These are phyloP conservation scores for Ctenopoma kingsleyae DNA, from an alignment of 2,797 vertebrate genomes.

Conservation along the genomic window DNA sequence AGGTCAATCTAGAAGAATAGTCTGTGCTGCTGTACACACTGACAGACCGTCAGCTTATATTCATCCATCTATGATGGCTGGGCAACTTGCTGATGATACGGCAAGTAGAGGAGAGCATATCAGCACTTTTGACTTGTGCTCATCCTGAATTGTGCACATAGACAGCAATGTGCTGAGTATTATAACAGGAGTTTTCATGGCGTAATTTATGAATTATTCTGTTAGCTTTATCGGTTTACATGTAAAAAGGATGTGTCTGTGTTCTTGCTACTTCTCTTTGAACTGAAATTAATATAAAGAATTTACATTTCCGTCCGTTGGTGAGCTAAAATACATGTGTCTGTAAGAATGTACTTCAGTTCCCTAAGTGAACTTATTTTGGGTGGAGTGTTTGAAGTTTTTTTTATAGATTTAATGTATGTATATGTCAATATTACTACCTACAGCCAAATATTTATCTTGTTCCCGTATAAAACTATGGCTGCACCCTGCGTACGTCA, in stretches of 20 bases:
- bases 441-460: neutral
- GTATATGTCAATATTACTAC: neutral
- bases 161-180: neutral
- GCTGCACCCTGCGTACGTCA: neutral
- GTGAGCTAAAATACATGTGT: slow-evolving; percentile 8
- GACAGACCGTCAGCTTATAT: slow-evolving; percentile 67
- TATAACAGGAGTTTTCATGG: neutral
- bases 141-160: slow-evolving; percentile 20
- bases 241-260: neutral
- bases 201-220: slow-evolving; percentile 29
- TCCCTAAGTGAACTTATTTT: neutral
- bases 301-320: no score
- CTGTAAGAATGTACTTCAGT: neutral
- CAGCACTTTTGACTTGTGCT: slow-evolving; percentile 53
- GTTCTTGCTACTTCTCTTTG: neutral
- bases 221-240: neutral
- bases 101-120: slow-evolving; percentile 48
- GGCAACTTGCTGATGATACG: slow-evolving; percentile 42
- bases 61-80: slow-evolving; percentile 23
- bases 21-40: slow-evolving; percentile 41
- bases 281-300: slow-evolving; percentile 7
- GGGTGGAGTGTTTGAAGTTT: neutral
- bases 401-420: slow-evolving; percentile 3
- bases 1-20: slow-evolving; percentile 58
- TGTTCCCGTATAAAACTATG: neutral